Evolutionary conservation across 2,888 invertebrate species (phyloP).

Genomic region (Xanthia icteritia): DNA sequence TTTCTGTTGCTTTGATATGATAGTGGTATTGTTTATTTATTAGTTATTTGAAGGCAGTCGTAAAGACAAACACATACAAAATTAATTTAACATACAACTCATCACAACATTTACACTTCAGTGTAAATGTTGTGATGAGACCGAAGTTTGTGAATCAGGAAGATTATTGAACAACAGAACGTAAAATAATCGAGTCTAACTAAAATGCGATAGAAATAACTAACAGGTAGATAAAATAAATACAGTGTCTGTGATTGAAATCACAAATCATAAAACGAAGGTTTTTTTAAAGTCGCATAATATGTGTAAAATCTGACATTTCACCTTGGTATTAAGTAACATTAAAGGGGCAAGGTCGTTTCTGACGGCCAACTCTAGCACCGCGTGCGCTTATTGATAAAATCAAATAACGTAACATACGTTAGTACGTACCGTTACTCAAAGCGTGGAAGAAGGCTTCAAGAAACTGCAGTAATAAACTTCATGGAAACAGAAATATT

Average conservation of each 20-base stretch:
- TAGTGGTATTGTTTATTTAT: constrained; percentile 4
- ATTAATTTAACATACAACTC: background rate
- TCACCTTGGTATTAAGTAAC: no score
- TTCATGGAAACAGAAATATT: background rate
- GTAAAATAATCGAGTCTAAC: background rate
- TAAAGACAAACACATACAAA: background rate
- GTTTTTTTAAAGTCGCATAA: no score
- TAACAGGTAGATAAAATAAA: background rate
- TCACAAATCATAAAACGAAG: background rate
- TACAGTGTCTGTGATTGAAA: background rate
- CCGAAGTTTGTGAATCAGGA: background rate
- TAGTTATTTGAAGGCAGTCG: background rate
- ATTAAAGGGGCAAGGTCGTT: no score
- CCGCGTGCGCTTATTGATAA: no score
- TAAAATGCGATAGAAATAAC: background rate
- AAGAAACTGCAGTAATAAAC: background rate
- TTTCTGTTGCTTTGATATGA: constrained; percentile 42
- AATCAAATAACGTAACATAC: background rate
- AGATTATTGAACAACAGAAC: background rate
- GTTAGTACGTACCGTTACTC: background rate
- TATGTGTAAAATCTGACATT: no score
- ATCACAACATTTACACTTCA: no score
- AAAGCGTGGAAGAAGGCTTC: background rate
- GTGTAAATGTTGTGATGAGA: background rate
- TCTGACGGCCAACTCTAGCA: no score